Evolutionary conservation across 2,797 vertebrate genomes (phyloP), one percentile per base, ranked within the genome.

Genomic region (Danio jaintianensis): DNA sequence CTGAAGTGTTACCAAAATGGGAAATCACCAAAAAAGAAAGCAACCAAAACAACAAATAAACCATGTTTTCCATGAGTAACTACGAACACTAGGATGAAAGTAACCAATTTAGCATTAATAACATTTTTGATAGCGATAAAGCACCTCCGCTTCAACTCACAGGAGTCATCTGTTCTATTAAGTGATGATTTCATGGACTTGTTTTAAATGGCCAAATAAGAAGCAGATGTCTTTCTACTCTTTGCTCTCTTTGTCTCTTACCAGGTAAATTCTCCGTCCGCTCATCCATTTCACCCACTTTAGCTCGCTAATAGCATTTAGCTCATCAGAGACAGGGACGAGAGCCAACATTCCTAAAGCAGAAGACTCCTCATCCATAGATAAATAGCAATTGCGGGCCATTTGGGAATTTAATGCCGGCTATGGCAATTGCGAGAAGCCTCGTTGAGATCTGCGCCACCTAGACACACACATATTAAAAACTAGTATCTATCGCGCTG

Each of bases 361-460:
- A 82, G 62, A 82, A 55, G 52, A 68, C 71, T 73, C 64, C 55
- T 75, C 64, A 58, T 72, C 75, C n/a, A 71, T 64, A 56, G 59
- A 85, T 59, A 2, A 76, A 78, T 82, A 59, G 13, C 48, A 78
- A 82, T 86, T 77, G 59, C 72, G 68, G 72, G 73, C 71, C 91
- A 89, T 92, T 92, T 93, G 87, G 87, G 88, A 88, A 91, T 76
- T 78, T 78, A 84, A 88, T 89, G 88, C 91, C 90, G 90, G 92
- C 47, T 45, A 71, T 47, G 20, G 13, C 67, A 73, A 73, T 91
- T 94, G 91, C 92, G 90, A 92, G 90, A 90, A 94, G 90, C 88
- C 90, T 92, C 90, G 52, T 13, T 1, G 4, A 91, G 92, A 91
- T 91, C 91, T 92, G 90, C 88, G 87, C 90, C 92, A 87, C 92